Base-by-base conservation (phyloP, 2,888 invertebrate genomes). In the Drosophila algonquin region DNA sequence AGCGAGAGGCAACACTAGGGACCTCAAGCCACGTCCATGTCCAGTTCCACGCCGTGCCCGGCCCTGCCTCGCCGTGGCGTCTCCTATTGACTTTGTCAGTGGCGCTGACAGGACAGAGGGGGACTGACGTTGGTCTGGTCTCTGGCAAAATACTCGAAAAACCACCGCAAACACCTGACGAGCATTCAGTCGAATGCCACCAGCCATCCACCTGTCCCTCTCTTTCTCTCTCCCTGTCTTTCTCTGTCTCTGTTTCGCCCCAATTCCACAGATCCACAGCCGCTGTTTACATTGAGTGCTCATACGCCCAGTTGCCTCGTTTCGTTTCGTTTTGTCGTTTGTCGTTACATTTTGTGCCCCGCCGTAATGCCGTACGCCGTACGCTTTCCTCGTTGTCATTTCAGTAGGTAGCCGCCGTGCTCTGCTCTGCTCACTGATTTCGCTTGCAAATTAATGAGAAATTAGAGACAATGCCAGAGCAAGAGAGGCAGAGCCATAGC, bases 371-470 rank as follows among this genome's bases (percentile, higher is more conserved):
- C 46, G 63, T 52, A 74, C 35, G 12, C 67, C 16, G 0, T n/a
- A 53, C 65, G 80, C 67, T 76, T 75, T 64, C 67, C 70, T 76
- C 83, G 86, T 87, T 83, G 88, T 77, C 88, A 75, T 74, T 73
- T 67, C 63, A 70, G 40, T 21, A 4, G 55, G 60, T 60, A 27
- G 52, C 58, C 58, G 53, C 70, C 73, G 63, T 79, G 87, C 73
- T 84, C 85, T 79, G 84, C 73, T 88, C 85, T 79, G 84, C 73
- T 84, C 85, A 82, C 85, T 87, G 87, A 91, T 91, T 91, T 90
- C 84, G 91, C 90, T 91, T 91, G 87, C 90, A 91, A 90, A 91
- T 91, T 91, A 90, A 90, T 91, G 89, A 87, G 86, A 91, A 89
- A 90, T 91, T 90, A 89, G 87, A 89, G 82, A 89, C 87, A 86